These are phyloP conservation scores for Mormyrops boulengeri DNA, from an alignment of 2,797 vertebrate genomes.

Conservation along the genomic window DNA sequence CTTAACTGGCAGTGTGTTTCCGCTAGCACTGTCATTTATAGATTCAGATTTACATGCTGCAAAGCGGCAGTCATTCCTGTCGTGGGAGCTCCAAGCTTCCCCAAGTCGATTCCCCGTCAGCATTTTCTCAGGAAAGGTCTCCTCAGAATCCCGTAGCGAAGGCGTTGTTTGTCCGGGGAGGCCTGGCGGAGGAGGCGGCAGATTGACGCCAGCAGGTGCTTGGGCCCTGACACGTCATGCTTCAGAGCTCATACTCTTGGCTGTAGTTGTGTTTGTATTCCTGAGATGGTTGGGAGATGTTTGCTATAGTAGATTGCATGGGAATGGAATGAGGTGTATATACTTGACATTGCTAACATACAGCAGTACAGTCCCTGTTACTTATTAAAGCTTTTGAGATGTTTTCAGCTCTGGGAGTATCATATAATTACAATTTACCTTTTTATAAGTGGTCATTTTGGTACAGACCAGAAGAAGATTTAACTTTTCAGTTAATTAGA, in stretches of 20 bases:
- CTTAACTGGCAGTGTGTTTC: background rate
- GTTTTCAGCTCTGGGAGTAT: background rate
- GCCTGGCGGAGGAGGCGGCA: slow-evolving; percentile 13
- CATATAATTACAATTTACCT: background rate
- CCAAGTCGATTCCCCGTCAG: background rate
- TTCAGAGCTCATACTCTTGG: slow-evolving; percentile 23
- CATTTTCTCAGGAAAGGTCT: background rate
- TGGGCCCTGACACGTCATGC: slow-evolving; percentile 39
- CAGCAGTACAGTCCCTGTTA: background rate
- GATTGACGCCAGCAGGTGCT: slow-evolving; percentile 42
- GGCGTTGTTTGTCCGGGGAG: background rate
- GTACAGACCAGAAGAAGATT: background rate
- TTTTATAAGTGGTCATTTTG: background rate
- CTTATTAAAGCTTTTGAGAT: slow-evolving; percentile 23
- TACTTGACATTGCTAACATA: background rate
- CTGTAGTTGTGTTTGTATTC: background rate
- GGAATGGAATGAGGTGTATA: background rate
- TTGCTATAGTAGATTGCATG: background rate
- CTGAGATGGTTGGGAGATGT: background rate
- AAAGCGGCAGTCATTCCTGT: background rate
- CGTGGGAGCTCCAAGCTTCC: background rate
- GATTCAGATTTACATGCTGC: background rate
- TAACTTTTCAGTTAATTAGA: background rate
- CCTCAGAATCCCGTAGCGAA: background rate
- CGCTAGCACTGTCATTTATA: background rate